Evolutionary conservation across 2,797 vertebrate species (phyloP).

Genomic region (Holocentrus rufus): DNA sequence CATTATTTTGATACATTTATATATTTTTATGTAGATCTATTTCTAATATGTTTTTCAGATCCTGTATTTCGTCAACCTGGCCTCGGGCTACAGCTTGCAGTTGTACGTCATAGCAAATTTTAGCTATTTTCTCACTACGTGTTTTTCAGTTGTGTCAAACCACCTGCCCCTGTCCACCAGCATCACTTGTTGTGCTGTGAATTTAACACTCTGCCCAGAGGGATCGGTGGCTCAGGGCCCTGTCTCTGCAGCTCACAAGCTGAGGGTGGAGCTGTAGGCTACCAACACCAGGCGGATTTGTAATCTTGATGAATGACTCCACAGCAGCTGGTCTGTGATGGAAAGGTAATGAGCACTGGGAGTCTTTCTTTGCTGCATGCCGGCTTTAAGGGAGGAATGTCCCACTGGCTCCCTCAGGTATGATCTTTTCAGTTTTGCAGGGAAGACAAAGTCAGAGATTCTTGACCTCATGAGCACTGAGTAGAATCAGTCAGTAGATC

Average conservation of each 20-base stretch:
- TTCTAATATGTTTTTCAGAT: neutral
- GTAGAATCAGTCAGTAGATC: slow-evolving; percentile 56
- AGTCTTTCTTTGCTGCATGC: slow-evolving; percentile 76
- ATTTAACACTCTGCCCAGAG: slow-evolving; percentile 63
- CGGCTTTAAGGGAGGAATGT: slow-evolving; percentile 81
- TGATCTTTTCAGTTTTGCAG: slow-evolving; percentile 79
- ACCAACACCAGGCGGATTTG: slow-evolving; percentile 76
- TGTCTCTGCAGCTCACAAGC: slow-evolving; percentile 67
- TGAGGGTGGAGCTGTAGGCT: slow-evolving; percentile 77
- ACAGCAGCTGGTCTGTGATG: slow-evolving; percentile 87
- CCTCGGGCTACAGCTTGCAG: neutral
- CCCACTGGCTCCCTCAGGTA: slow-evolving; percentile 84
- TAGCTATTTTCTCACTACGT: slow-evolving; percentile 33
- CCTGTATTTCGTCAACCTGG: neutral
- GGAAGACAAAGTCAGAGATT: slow-evolving; percentile 72
- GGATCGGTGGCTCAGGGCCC: slow-evolving; percentile 60
- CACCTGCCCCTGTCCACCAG: slow-evolving; percentile 45
- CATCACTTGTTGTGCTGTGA: slow-evolving; percentile 75
- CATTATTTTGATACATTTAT: too few species aligned
- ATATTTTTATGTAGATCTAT: neutral
- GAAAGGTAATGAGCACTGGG: slow-evolving; percentile 87
- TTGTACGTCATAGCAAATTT: slow-evolving; percentile 22
- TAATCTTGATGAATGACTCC: slow-evolving; percentile 83
- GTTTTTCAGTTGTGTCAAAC: slow-evolving; percentile 55
- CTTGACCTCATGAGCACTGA: slow-evolving; percentile 66